Conservation (phyloP, 2,113 vertebrate genomes). For the Pyxicephalus adspersus region DNA sequence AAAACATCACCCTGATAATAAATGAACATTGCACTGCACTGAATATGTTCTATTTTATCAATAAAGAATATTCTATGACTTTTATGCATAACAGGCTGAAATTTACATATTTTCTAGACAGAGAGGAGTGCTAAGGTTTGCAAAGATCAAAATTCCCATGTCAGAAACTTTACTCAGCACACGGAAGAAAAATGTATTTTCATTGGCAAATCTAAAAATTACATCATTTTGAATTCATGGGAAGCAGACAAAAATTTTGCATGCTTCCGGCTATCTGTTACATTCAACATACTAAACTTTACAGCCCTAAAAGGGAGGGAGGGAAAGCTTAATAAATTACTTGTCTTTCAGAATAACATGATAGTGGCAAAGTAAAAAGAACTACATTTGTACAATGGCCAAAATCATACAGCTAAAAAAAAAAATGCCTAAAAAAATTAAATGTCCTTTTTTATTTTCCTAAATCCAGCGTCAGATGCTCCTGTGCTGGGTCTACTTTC, state of each 20-base stretch:
- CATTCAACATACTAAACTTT: not conserved
- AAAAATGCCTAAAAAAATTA: too few species aligned
- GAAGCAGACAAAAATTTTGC: constrained; percentile 1
- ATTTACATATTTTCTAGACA: constrained; percentile 48
- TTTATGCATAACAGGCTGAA: constrained; percentile 11
- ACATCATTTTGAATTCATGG: constrained; percentile 29
- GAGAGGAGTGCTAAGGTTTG: not conserved
- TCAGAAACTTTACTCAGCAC: not conserved
- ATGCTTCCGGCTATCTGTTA: constrained; percentile 2
- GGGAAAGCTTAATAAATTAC: not conserved
- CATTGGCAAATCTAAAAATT: not conserved
- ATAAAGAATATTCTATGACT: constrained; percentile 31
- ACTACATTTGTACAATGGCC: not conserved
- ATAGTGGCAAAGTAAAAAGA: too few species aligned
- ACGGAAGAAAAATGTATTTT: constrained; percentile 3
- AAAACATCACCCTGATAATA: not conserved
- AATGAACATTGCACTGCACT: constrained; percentile 10
- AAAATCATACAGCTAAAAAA: not conserved
- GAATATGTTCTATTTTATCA: constrained; percentile 29
- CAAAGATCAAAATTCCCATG: constrained; percentile 24
- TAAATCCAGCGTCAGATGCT: too few species aligned
- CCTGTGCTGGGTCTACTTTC: too few species aligned
- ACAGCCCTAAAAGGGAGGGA: not conserved
- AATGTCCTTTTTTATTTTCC: too few species aligned
- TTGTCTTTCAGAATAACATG: not conserved